A percentile compares a stretch with the other conserved stretches of the same genome.
These are phyloP conservation scores for Vicugna pacos DNA, from an alignment of 2,113 vertebrate genomes.

Conservation along the genomic window DNA sequence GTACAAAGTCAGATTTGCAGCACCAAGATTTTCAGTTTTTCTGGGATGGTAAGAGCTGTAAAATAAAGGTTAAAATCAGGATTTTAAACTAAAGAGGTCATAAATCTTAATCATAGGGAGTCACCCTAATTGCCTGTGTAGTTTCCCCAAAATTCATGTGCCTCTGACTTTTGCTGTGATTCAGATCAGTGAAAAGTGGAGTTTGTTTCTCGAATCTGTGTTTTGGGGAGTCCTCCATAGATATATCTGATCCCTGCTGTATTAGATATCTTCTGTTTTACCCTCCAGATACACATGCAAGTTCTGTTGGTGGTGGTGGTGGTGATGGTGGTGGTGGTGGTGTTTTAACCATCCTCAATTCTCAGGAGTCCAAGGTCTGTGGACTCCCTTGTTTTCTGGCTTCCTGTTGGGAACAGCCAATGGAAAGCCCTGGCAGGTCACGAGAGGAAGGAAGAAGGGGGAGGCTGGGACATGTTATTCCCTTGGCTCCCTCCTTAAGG, in stretches of 20 bases:
- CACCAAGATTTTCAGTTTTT: neutral
- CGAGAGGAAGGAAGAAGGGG: neutral
- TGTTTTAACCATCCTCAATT: neutral
- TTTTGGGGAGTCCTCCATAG: neutral
- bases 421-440: neutral
- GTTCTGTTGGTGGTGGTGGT: neutral
- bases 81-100: neutral
- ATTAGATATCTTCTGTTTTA: neutral
- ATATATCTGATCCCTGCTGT: neutral
- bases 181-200: neutral
- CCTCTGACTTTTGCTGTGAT: neutral
- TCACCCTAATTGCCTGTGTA: neutral
- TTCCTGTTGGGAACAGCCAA: neutral
- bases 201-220: neutral
- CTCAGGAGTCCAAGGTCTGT: neutral
- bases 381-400: neutral
- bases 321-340: neutral
- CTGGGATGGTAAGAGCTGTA: neutral
- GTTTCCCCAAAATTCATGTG: neutral
- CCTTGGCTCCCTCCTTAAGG: neutral
- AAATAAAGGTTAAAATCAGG: constrained; percentile 2
- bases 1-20: neutral
- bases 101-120: neutral
- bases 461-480: neutral
- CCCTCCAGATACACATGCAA: neutral